Evolutionary conservation across 2,888 invertebrate species (phyloP), one percentile per base, ranked within the genome.

Genomic region (Drosophila cognata): DNA sequence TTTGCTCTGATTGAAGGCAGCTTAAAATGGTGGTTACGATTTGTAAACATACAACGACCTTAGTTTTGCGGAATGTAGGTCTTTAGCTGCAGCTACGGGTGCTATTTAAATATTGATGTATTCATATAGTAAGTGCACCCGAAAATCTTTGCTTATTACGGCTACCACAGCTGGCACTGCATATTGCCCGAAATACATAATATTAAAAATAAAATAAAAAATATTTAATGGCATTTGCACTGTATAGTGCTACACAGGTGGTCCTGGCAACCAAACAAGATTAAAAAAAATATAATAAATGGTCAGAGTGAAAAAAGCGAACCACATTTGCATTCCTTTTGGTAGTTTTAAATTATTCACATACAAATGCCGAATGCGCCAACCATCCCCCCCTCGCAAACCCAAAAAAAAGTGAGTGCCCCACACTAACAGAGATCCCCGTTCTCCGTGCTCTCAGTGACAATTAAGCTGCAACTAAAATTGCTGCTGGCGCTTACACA

Each of bases 401-500:
- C 33, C 33, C 51, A 70, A 72, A 78, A 74, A 50, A 64, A 28
- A 38, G 31, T 48, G 52, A 56, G 59, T 36, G 48, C 46, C 28
- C 51, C 8, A 25, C 35, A 29, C 46, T 33, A 63, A 53, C 28
- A 48, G 55, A 33, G 13, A n/a, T 13, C 16, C 33, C 11, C 31
- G 2, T n/a, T 16, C 61, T 28, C 21, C 35, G 63, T 18, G 68
- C 61, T 66, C 61, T 53, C 67, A 65, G 82, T 73, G 83, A 88
- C 87, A 88, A 88, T 87, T 88, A 88, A 88, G 88, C 87, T 88
- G 86, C 88, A 65, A 84, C 84, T 85, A 82, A 84, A 86, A 86
- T 86, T 86, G 85, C 84, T 81, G 57, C 70, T 60, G 81, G 79
- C 73, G 35, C 41, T 74, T 52, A 59, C 64, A 57, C 56, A 35